Evolutionary conservation across 2,888 invertebrate species (phyloP).

Genomic region (Baronia brevicornis): DNA sequence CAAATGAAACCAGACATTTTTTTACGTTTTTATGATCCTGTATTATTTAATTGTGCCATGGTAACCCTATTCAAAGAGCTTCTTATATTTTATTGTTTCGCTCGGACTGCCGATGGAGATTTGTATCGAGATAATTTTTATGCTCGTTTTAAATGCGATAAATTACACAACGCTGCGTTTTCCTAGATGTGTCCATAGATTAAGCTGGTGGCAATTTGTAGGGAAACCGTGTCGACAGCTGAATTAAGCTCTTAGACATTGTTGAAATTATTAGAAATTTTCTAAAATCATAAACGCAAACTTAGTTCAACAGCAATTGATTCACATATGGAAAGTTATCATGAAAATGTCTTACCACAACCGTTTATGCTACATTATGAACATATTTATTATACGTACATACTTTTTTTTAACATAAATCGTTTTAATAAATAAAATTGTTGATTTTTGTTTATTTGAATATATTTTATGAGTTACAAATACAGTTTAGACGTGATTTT

Average conservation of each 20-base stretch:
- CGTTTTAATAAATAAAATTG: too few relatives aligned
- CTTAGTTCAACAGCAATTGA: background rate
- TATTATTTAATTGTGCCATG: too few relatives aligned
- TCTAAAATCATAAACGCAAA: constrained; percentile 8
- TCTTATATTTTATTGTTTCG: constrained; percentile 55
- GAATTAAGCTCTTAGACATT: constrained; percentile 25
- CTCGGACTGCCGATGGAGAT: constrained; percentile 50
- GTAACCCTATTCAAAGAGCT: constrained; percentile 18
- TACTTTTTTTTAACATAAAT: too few relatives aligned
- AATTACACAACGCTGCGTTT: constrained; percentile 53
- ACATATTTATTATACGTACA: too few relatives aligned
- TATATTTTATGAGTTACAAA: too few relatives aligned
- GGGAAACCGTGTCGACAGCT: constrained; percentile 53
- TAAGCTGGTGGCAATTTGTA: constrained; percentile 56
- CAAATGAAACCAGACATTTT: too few relatives aligned
- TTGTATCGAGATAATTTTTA: constrained; percentile 63
- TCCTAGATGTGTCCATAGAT: constrained; percentile 54
- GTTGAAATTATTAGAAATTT: constrained; percentile 4
- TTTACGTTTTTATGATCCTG: too few relatives aligned
- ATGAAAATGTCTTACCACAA: too few relatives aligned
- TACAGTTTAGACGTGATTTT: too few relatives aligned
- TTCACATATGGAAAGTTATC: too few relatives aligned
- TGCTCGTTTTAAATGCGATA: constrained; percentile 67
- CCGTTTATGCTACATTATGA: too few relatives aligned
- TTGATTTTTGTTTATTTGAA: too few relatives aligned